These are phyloP conservation scores for Myotis planiceps DNA, from an alignment of 2,797 vertebrate species.

Conservation along the genomic window DNA sequence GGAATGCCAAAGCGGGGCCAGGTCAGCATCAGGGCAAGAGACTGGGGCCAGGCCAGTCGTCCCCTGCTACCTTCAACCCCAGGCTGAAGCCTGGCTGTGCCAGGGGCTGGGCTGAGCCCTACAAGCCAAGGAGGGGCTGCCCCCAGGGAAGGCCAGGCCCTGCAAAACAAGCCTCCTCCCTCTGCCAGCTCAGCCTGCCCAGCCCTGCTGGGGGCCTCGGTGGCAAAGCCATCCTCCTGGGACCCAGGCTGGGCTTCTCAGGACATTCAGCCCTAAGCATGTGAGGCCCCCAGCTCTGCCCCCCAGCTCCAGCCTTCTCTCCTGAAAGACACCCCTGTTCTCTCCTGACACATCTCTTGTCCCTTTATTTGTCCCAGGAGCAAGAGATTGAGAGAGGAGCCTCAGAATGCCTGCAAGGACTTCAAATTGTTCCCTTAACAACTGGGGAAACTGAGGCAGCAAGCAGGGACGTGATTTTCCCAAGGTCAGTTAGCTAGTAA, in stretches of 20 bases:
- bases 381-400: background rate
- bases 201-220: background rate
- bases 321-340: background rate
- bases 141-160: slow-evolving; percentile 5
- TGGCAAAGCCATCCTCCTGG: background rate
- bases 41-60: fast-evolving
- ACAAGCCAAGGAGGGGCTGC: background rate
- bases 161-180: slow-evolving; percentile 52
- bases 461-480: background rate
- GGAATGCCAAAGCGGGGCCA: background rate
- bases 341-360: background rate
- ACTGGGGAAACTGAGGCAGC: background rate
- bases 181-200: slow-evolving; percentile 30
- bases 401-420: background rate
- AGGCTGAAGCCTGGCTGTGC: background rate
- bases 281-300: background rate
- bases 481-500: background rate
- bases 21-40: background rate
- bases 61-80: background rate
- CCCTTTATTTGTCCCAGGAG: background rate
- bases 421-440: background rate
- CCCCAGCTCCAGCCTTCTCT: background rate
- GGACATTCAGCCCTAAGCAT: background rate
- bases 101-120: background rate
- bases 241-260: background rate